A percentile compares a stretch with the other conserved stretches of the same genome.
Evolutionary conservation across 2,113 vertebrate species (phyloP).

Genomic region (Hippopotamus amphibius): DNA sequence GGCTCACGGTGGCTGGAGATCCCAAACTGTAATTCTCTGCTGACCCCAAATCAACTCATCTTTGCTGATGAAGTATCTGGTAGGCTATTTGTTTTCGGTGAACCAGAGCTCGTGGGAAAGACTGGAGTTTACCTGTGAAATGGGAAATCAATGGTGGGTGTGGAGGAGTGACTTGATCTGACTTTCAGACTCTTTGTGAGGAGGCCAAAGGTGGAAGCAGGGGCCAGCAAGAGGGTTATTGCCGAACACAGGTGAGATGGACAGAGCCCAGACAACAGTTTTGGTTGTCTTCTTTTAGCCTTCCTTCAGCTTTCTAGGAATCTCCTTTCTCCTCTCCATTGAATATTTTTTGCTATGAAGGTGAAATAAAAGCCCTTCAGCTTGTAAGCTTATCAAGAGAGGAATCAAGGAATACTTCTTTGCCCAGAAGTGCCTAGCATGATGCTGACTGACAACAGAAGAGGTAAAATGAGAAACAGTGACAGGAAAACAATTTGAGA

Average conservation of each 20-base stretch:
- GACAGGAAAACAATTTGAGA: not conserved
- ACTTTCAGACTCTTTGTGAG: not conserved
- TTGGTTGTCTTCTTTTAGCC: not conserved
- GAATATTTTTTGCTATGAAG: not conserved
- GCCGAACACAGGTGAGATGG: not conserved
- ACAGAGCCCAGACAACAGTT: not conserved
- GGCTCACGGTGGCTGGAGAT: not conserved
- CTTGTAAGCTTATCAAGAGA: not conserved
- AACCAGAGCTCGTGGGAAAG: not conserved
- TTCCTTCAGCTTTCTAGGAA: not conserved
- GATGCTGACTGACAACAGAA: not conserved
- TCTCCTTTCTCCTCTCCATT: not conserved
- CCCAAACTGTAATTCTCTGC: not conserved
- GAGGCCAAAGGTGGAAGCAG: not conserved
- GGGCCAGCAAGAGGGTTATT: not conserved
- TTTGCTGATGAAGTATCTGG: not conserved
- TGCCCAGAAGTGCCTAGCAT: not conserved
- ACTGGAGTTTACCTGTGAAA: not conserved
- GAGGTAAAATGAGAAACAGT: not conserved
- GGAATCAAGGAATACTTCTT: not conserved
- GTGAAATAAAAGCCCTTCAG: not conserved
- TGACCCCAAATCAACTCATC: not conserved
- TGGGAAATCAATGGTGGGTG: not conserved
- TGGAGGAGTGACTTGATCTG: not conserved
- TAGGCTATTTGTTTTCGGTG: not conserved